Evolutionary conservation across 2,113 vertebrate genomes (phyloP), one percentile per base, ranked within the genome.

Genomic region (Gymnocephalus cernua): DNA sequence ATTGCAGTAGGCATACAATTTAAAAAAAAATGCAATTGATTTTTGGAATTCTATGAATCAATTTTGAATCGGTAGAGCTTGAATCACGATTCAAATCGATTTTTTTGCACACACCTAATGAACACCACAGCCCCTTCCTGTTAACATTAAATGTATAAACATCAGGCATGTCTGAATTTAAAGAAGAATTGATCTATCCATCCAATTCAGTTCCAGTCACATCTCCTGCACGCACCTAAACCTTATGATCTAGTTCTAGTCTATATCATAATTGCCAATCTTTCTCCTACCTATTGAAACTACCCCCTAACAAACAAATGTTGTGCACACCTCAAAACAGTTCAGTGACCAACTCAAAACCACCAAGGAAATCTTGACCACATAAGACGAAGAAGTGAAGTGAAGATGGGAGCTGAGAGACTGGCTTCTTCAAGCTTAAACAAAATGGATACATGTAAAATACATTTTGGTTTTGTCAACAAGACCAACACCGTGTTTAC

Each of bases 141-240:
- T 68, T 29, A 32, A 64, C n/a, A 29, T 38, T 19, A 25, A 44
- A 79, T 47, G 53, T 16, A 3, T 15, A 58, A 71, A 69, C 58
- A 35, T 27, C 21, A 44, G n/a, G 13, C 18, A 58, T 16, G 21
- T 51, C 50, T 65, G 29, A 57, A 32, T 56, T 35, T 45, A n/a
- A 25, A 48, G 18, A 58, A 35, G 38, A 71, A 57, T 51, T 3
- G 44, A 45, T 76, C 11, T 21, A 35, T 47, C 14, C 50, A 56
- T n/a, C 32, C 18, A 23, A 51, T 50, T 32, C 23, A 16, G 10
- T 59, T 70, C 35, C 14, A 54, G 48, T 57, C 48, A 54, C 16
- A 41, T 59, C 13, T 53, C 10, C 9, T 47, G 56, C 25, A 23
- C 3, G 4, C 59, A 41, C 35, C 19, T 14, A 14, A 45, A 14